Evolutionary conservation across 1,140 invertebrate species (phyloP).

Genomic region (Vollenhovia emeryi): DNA sequence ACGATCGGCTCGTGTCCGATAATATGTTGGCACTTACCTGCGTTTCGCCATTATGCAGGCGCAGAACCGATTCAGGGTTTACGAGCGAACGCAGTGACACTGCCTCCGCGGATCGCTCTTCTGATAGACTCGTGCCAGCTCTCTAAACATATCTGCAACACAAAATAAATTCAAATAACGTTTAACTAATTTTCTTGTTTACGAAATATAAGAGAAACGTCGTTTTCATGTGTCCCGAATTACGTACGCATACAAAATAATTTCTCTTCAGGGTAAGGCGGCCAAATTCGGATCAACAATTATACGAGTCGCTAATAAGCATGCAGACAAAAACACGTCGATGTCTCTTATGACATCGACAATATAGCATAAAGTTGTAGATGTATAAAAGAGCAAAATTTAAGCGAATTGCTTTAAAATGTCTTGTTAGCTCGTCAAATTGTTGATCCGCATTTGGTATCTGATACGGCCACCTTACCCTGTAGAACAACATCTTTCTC

Average conservation of each 20-base stretch:
- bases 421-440: no score
- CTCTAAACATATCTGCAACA: constrained; percentile 5
- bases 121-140: neutral
- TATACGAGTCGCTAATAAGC: no score
- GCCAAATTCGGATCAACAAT: no score
- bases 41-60: constrained; percentile 16
- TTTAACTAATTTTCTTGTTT: neutral
- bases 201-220: neutral
- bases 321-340: no score
- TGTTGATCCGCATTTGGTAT: no score
- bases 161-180: neutral
- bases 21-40: constrained; percentile 50
- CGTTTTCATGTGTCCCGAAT: neutral
- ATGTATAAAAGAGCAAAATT: no score
- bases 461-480: no score
- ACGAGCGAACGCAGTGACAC: neutral
- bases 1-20: constrained; percentile 64
- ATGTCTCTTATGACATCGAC: no score
- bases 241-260: neutral
- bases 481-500: neutral
- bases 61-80: neutral
- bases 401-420: no score
- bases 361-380: no score
- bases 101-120: neutral
- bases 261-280: no score